phyloP scores from a whole-genome alignment of 2,797 vertebrate species.

The Schizopygopsis malacanthus region DNA sequence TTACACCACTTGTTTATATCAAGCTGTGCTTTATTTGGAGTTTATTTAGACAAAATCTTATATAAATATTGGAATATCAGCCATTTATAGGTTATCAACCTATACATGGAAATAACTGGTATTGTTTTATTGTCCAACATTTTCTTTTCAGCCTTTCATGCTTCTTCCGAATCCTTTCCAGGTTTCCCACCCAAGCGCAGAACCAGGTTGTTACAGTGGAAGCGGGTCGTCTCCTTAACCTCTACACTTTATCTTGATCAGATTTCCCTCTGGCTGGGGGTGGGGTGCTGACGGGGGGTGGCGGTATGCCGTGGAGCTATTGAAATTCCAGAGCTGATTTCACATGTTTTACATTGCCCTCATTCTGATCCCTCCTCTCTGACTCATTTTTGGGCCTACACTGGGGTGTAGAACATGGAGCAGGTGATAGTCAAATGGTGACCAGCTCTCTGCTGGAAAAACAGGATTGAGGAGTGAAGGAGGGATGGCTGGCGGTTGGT shows the following conservation, averaged over 20 bases:
- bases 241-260: slow-evolving; percentile 49
- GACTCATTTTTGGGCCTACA: slow-evolving; percentile 22
- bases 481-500: slow-evolving; percentile 60
- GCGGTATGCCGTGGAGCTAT: slow-evolving; percentile 25
- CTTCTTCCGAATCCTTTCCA: not conserved
- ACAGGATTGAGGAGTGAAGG: slow-evolving; percentile 22
- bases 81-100: no score
- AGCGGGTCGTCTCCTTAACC: slow-evolving; percentile 33
- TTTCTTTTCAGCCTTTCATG: not conserved
- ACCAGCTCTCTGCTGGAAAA: slow-evolving; percentile 14
- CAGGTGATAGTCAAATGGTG: slow-evolving; percentile 50
- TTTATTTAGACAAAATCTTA: not conserved
- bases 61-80: no score
- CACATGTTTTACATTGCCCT: slow-evolving; percentile 54
- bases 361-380: slow-evolving; percentile 29
- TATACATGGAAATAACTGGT: not conserved
- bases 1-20: not conserved
- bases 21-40: not conserved
- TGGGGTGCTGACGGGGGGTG: slow-evolving; percentile 16
- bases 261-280: slow-evolving; percentile 42
- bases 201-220: slow-evolving; percentile 28
- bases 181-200: slow-evolving; percentile 15
- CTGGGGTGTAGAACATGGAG: slow-evolving; percentile 4
- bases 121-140: not conserved
- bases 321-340: slow-evolving; percentile 61